Conservation (phyloP, 2,113 vertebrate species). For the Tyrannus savana region DNA sequence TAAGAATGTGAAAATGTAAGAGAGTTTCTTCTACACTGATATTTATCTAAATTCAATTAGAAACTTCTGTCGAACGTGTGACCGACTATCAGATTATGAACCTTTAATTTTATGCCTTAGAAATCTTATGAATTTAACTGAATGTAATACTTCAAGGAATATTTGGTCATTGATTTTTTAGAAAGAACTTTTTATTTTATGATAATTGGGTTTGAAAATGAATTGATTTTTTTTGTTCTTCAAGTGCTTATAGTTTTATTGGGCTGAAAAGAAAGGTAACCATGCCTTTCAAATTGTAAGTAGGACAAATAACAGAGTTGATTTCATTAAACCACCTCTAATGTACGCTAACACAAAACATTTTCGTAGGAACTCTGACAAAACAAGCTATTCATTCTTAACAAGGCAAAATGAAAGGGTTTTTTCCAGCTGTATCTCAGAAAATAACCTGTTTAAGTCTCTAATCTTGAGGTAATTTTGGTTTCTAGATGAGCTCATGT, state of each 20-base stretch:
- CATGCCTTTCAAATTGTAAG: background rate
- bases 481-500: background rate
- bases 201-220: background rate
- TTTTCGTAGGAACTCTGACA: background rate
- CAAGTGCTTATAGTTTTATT: background rate
- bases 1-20: background rate
- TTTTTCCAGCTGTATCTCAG: background rate
- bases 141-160: background rate
- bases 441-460: background rate
- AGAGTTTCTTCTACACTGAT: background rate
- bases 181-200: background rate
- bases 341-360: background rate
- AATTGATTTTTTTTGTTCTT: background rate
- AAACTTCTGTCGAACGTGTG: background rate
- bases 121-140: background rate
- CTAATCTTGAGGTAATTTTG: background rate
- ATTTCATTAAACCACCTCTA: background rate
- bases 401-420: background rate
- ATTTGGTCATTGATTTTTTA: background rate
- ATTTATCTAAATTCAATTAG: background rate
- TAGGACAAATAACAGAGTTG: background rate
- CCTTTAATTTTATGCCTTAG: background rate
- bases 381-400: background rate
- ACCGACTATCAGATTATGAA: background rate
- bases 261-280: background rate